Evolutionary conservation across 2,797 vertebrate species (phyloP).

Genomic region (Sus cebifrons): DNA sequence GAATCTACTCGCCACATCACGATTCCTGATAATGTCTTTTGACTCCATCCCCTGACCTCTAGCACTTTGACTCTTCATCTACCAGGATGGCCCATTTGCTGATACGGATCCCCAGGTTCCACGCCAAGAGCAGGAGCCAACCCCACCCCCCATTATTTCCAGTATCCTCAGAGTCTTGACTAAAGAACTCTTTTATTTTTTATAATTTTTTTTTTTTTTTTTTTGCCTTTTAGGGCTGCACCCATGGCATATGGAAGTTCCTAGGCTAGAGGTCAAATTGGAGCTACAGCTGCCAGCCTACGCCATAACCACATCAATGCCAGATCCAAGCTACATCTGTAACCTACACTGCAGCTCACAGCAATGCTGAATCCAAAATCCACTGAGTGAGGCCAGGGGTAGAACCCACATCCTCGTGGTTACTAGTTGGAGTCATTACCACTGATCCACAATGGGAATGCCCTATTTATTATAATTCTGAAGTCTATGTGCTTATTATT

Average conservation of each 20-base stretch:
- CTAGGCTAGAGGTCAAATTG: too few relatives aligned
- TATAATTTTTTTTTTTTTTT: not conserved
- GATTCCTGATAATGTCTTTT: slow-evolving; percentile 1
- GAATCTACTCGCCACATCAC: not conserved
- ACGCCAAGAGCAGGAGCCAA: not conserved
- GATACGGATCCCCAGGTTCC: not conserved
- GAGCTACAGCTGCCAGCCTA: too few relatives aligned
- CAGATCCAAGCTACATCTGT: too few relatives aligned
- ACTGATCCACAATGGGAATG: too few relatives aligned
- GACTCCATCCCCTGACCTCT: slow-evolving; percentile 1
- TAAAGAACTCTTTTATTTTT: not conserved
- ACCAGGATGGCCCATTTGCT: not conserved
- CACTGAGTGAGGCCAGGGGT: too few relatives aligned
- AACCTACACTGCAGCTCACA: too few relatives aligned
- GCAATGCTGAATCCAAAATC: too few relatives aligned
- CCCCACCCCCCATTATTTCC: not conserved
- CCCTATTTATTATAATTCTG: not conserved
- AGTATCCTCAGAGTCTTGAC: not conserved
- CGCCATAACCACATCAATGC: too few relatives aligned
- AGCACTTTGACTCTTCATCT: not conserved
- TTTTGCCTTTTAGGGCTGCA: too few relatives aligned
- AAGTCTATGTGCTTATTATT: not conserved
- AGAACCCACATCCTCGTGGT: too few relatives aligned
- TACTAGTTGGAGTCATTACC: too few relatives aligned
- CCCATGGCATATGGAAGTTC: too few relatives aligned